A percentile compares a stretch with the other conserved stretches of the same genome.
Conservation (phyloP, 1,140 invertebrate species). For the Ips nitidus region DNA sequence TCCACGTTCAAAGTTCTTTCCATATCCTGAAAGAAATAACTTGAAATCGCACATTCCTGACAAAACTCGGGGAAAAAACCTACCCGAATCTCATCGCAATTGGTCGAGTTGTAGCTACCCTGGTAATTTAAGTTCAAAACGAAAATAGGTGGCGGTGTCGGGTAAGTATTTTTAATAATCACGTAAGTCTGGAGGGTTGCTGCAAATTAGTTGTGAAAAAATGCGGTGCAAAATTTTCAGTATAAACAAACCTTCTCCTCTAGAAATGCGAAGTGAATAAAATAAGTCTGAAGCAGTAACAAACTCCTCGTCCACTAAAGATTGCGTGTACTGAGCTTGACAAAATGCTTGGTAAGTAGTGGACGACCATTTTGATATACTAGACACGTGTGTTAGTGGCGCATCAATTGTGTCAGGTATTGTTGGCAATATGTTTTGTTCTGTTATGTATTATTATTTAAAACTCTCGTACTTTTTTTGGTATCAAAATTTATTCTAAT, state of each 20-base stretch:
- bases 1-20: slow-evolving; percentile 73
- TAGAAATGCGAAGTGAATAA: slow-evolving; percentile 68
- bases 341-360: slow-evolving; percentile 67
- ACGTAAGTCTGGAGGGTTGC: slow-evolving; percentile 77
- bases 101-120: slow-evolving; percentile 63
- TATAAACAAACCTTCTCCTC: slow-evolving; percentile 61
- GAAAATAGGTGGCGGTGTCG: slow-evolving; percentile 74
- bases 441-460: slow-evolving; percentile 32
- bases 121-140: slow-evolving; percentile 71
- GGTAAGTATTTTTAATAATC: slow-evolving; percentile 80
- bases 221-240: background rate
- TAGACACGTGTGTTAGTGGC: slow-evolving; percentile 58
- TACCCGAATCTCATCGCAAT: slow-evolving; percentile 71
- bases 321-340: slow-evolving; percentile 56
- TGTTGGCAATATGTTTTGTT: slow-evolving; percentile 44
- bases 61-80: slow-evolving; percentile 56
- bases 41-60: background rate
- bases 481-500: background rate
- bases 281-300: slow-evolving; percentile 65
- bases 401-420: slow-evolving; percentile 48
- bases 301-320: slow-evolving; percentile 58
- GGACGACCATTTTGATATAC: slow-evolving; percentile 68
- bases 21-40: slow-evolving; percentile 59
- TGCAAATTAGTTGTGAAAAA: slow-evolving; percentile 31
- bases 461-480: background rate